Percentiles rank a stretch among this genome's conserved stretches.
phyloP scores from a whole-genome alignment of 2,113 vertebrate genomes.

The Sinocyclocheilus anshuiensis region DNA sequence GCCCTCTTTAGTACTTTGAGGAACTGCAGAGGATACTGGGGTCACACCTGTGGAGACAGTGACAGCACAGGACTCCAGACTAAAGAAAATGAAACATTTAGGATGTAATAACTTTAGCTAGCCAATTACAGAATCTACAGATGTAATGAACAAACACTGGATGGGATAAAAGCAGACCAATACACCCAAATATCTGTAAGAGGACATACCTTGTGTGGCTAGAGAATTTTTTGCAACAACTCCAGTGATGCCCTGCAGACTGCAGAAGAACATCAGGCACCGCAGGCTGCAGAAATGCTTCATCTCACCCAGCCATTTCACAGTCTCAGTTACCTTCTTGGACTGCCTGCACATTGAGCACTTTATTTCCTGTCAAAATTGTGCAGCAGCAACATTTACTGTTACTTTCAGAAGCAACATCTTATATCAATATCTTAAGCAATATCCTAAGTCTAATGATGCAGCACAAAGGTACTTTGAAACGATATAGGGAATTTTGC shows the following conservation, averaged over 20 bases:
- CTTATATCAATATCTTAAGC: neutral
- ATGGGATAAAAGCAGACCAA: neutral
- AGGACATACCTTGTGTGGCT: neutral
- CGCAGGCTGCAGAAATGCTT: slow-evolving; percentile 93
- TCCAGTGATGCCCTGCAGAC: slow-evolving; percentile 70
- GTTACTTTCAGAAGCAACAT: neutral
- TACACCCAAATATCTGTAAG: neutral
- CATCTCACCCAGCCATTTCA: slow-evolving; percentile 88
- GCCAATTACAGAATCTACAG: slow-evolving; percentile 27
- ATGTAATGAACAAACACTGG: neutral
- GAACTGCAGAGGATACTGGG: slow-evolving; percentile 40
- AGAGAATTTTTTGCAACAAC: slow-evolving; percentile 68
- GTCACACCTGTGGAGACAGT: slow-evolving; percentile 18
- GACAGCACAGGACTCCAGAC: neutral
- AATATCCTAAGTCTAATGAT: neutral
- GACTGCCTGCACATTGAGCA: slow-evolving; percentile 89
- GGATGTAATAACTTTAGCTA: neutral
- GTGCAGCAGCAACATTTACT: neutral
- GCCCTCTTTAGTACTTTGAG: neutral
- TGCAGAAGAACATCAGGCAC: slow-evolving; percentile 91
- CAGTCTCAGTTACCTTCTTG: slow-evolving; percentile 88
- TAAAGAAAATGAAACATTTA: neutral
- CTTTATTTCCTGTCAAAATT: slow-evolving; percentile 83
- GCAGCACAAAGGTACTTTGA: neutral
- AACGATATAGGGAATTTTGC: neutral